Evolutionary conservation across 2,797 vertebrate species (phyloP).

Genomic region (Chiloscyllium punctatum): DNA sequence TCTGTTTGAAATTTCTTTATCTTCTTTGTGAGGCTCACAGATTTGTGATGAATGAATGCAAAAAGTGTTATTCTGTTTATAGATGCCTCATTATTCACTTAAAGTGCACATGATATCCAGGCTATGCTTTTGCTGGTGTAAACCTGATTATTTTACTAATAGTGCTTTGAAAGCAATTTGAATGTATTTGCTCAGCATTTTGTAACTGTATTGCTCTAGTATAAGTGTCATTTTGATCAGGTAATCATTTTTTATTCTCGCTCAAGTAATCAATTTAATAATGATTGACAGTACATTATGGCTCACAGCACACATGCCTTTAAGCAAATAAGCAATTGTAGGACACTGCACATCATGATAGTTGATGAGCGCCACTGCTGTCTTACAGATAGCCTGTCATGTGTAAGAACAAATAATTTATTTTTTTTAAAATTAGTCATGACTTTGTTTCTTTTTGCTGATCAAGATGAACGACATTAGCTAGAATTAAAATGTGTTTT

Average conservation of each 20-base stretch:
- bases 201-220: neutral
- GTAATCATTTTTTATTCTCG: constrained; percentile 19
- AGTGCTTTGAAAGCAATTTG: neutral
- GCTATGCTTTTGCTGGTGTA: neutral
- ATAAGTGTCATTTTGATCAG: constrained; percentile 4
- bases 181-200: neutral
- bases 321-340: neutral
- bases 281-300: constrained; percentile 1
- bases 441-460: neutral
- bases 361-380: neutral
- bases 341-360: neutral
- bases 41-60: neutral
- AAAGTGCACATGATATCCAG: constrained; percentile 24
- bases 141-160: constrained; percentile 22
- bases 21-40: neutral
- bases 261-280: neutral
- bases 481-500: neutral
- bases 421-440: neutral
- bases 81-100: constrained; percentile 6
- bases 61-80: neutral
- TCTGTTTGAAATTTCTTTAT: neutral
- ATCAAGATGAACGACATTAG: neutral
- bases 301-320: neutral
- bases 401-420: neutral
- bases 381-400: neutral